Evolutionary conservation across 1,140 invertebrate genomes (phyloP).

Genomic region (Drosophila chauvacae): DNA sequence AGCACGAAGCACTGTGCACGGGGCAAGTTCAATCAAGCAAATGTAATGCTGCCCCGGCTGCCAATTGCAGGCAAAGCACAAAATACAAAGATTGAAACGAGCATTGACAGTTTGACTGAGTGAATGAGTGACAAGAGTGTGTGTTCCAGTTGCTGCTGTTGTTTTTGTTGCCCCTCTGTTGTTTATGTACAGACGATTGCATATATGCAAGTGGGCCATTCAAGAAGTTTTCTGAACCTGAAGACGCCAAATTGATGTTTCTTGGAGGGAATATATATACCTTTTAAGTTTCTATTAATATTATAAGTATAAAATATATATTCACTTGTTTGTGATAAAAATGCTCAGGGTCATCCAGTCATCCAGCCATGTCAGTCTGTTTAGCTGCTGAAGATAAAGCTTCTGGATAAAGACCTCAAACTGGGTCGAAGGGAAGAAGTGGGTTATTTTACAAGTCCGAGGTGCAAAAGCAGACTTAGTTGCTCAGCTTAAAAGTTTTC

Average conservation of each 20-base stretch:
- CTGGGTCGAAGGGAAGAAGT: background rate
- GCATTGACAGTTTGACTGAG: constrained; percentile 74
- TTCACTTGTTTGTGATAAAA: background rate
- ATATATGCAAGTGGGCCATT: constrained; percentile 43
- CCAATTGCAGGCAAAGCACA: constrained; percentile 73
- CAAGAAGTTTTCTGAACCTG: constrained; percentile 4
- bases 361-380: background rate
- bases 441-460: too few relatives aligned
- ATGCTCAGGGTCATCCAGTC: background rate
- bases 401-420: background rate
- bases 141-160: constrained; percentile 26
- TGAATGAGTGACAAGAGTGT: constrained; percentile 67
- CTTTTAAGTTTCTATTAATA: background rate
- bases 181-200: constrained; percentile 54
- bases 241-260: background rate
- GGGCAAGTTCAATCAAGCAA: constrained; percentile 76
- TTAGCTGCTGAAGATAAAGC: background rate
- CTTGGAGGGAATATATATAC: background rate
- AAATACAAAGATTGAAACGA: constrained; percentile 75
- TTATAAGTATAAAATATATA: background rate
- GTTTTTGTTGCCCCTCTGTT: constrained; percentile 34
- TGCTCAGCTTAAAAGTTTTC: constrained; percentile 1
- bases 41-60: constrained; percentile 70
- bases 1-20: background rate
- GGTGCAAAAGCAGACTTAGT: background rate